These are phyloP conservation scores for Synergus japonicus DNA, from an alignment of 2,888 invertebrate genomes.

Conservation along the genomic window DNA sequence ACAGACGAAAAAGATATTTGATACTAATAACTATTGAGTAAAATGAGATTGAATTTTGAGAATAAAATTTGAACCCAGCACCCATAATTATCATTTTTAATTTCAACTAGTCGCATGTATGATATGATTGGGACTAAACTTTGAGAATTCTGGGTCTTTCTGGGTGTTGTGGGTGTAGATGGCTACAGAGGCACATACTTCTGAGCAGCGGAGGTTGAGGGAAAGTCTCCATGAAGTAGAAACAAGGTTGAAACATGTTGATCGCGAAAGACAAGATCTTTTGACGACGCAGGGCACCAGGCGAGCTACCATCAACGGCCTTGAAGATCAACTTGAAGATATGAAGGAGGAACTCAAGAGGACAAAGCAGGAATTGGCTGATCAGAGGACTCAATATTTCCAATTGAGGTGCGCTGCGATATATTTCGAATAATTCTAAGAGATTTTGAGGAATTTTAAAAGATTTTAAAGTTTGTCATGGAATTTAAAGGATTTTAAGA, in stretches of 20 bases:
- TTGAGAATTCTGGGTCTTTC: conserved; percentile 50
- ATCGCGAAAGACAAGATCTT: conserved; percentile 80
- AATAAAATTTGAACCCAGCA: too few relatives aligned
- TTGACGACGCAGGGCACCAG: conserved; percentile 78
- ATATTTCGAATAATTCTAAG: too few relatives aligned
- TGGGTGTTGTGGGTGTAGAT: conserved; percentile 61
- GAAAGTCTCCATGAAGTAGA: conserved; percentile 78
- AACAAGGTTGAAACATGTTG: conserved; percentile 78
- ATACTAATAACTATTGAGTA: too few relatives aligned
- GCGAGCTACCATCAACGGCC: conserved; percentile 78
- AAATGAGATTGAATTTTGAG: too few relatives aligned
- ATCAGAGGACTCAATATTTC: conserved; percentile 79
- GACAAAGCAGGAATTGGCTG: conserved; percentile 79
- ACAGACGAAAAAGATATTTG: too few relatives aligned
- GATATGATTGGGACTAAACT: background rate
- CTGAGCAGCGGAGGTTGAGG: conserved; percentile 78
- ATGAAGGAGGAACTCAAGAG: conserved; percentile 78
- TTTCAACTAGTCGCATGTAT: conserved; percentile 5
- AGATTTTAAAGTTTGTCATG: too few relatives aligned
- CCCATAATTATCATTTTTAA: background rate
- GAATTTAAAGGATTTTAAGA: too few relatives aligned
- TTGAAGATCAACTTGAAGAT: conserved; percentile 81
- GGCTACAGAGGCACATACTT: conserved; percentile 77
- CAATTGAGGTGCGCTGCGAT: conserved; percentile 79
- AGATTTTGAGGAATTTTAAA: too few relatives aligned